Percentiles rank a stretch among this genome's conserved stretches.
Evolutionary conservation across 2,113 vertebrate genomes (phyloP).

Genomic region (Erythrolamprus reginae): DNA sequence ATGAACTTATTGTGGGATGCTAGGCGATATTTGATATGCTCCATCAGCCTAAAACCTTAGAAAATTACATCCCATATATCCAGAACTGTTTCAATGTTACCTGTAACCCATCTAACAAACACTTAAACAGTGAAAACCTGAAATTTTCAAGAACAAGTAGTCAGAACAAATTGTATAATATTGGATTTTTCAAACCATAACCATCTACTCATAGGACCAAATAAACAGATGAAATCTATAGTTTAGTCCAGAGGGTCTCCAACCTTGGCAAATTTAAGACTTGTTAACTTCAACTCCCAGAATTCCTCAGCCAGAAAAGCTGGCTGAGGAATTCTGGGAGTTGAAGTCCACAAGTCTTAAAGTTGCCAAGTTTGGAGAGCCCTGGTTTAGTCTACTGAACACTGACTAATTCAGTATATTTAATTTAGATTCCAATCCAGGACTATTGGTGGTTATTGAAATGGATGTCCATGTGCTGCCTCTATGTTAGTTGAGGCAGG

Average conservation of each 20-base stretch:
- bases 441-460: too few species aligned
- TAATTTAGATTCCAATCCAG: background rate
- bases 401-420: background rate
- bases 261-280: too few species aligned
- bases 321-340: too few species aligned
- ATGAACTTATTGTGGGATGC: too few species aligned
- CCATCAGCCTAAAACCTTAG: background rate
- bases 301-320: too few species aligned
- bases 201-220: background rate
- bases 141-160: background rate
- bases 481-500: too few species aligned
- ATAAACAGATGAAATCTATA: background rate
- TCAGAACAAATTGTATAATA: background rate
- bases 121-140: background rate
- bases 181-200: background rate
- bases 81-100: background rate
- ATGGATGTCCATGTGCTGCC: too few species aligned
- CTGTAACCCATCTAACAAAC: background rate
- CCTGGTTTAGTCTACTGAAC: background rate
- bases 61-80: background rate
- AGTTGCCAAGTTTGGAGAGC: too few species aligned
- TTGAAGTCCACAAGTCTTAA: too few species aligned
- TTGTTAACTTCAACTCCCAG: too few species aligned
- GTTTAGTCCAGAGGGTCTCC: too few species aligned
- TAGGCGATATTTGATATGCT: background rate